phyloP scores from a whole-genome alignment of 2,797 vertebrate species.

The Holocentrus rufus region DNA sequence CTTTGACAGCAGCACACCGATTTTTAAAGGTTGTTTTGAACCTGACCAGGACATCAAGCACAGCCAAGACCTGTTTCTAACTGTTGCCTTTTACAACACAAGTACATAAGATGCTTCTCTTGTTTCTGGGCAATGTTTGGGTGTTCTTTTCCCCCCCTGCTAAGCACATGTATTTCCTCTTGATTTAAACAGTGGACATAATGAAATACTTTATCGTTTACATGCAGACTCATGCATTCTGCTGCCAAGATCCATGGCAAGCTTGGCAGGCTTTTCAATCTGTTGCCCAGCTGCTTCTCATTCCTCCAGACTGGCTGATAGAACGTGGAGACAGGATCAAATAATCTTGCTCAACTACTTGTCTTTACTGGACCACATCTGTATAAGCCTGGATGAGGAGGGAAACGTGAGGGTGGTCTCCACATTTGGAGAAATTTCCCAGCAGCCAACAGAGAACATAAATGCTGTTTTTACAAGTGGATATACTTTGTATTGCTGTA shows the following conservation, averaged over 20 bases:
- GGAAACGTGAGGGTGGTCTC: constrained; percentile 57
- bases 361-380: constrained; percentile 53
- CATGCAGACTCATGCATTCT: constrained; percentile 52
- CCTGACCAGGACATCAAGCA: constrained; percentile 32
- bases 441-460: constrained; percentile 22
- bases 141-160: constrained; percentile 36
- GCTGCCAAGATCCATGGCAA: constrained; percentile 58
- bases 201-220: constrained; percentile 70
- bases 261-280: constrained; percentile 56
- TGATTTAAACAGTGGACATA: constrained; percentile 65
- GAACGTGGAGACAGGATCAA: constrained; percentile 55
- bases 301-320: constrained; percentile 52
- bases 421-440: constrained; percentile 41
- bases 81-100: constrained; percentile 39
- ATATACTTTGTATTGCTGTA: constrained; percentile 4
- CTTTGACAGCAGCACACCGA: constrained; percentile 13
- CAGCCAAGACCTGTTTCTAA: constrained; percentile 43
- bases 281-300: constrained; percentile 72
- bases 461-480: constrained; percentile 37
- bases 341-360: constrained; percentile 59
- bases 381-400: constrained; percentile 50
- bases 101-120: constrained; percentile 19
- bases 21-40: constrained; percentile 32
- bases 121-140: constrained; percentile 25
- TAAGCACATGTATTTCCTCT: constrained; percentile 53